These are phyloP conservation scores for Tanytarsus gracilentus DNA, from an alignment of 2,888 invertebrate species.

Conservation along the genomic window DNA sequence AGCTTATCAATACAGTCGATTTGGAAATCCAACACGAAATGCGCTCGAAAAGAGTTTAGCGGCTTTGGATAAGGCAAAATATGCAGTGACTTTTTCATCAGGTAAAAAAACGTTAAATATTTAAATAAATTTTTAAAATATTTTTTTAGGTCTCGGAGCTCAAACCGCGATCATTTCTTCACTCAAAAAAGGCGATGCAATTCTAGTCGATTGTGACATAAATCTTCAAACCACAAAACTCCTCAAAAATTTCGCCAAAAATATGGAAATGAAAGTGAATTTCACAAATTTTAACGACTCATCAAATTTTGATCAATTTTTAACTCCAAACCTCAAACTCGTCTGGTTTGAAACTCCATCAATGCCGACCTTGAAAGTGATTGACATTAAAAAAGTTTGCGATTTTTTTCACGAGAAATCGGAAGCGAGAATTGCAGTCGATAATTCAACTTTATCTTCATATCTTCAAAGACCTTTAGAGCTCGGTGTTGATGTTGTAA, in stretches of 20 bases:
- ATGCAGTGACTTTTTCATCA: slow-evolving; percentile 76
- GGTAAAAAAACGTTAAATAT: no score
- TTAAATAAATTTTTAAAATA: no score
- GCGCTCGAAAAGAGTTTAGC: slow-evolving; percentile 85
- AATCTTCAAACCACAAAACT: slow-evolving; percentile 74
- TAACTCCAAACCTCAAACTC: slow-evolving; percentile 44
- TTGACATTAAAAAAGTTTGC: slow-evolving; percentile 67
- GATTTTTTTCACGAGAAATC: slow-evolving; percentile 50
- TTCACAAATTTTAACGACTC: background rate
- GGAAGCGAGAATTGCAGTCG: slow-evolving; percentile 57
- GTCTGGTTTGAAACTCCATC: slow-evolving; percentile 94
- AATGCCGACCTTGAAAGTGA: slow-evolving; percentile 87
- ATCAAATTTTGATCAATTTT: background rate
- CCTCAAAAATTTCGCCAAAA: background rate
- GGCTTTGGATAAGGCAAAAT: slow-evolving; percentile 77
- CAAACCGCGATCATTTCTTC: slow-evolving; percentile 66
- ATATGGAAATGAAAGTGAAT: slow-evolving; percentile 1
- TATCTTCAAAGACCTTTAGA: slow-evolving; percentile 77
- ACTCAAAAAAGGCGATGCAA: slow-evolving; percentile 77
- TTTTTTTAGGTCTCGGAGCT: slow-evolving; percentile 84
- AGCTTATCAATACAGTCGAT: slow-evolving; percentile 87
- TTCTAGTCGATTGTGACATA: slow-evolving; percentile 83
- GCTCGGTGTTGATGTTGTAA: slow-evolving; percentile 74
- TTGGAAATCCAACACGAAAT: slow-evolving; percentile 88
- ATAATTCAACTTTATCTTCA: slow-evolving; percentile 83